Conservation (phyloP, 2,113 vertebrate species). For the Gymnarchus niloticus region DNA sequence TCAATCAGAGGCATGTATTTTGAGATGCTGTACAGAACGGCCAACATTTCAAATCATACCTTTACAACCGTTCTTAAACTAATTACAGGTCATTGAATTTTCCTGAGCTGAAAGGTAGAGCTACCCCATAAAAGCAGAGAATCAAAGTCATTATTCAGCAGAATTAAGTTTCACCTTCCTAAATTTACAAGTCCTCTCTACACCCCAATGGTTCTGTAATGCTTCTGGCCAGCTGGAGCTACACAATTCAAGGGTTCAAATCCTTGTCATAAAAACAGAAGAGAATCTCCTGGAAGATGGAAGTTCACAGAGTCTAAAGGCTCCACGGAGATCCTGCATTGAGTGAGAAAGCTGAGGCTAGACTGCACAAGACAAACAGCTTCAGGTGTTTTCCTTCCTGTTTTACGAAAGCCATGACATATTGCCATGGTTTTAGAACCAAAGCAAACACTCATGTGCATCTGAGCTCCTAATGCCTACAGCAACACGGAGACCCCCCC, state of each 20-base stretch:
- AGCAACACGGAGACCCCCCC: background rate
- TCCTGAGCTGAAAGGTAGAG: background rate
- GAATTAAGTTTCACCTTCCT: constrained; percentile 9
- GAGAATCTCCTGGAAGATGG: background rate
- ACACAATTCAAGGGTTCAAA: background rate
- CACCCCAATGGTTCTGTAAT: background rate
- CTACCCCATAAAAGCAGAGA: background rate
- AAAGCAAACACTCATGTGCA: constrained; percentile 7
- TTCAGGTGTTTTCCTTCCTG: background rate
- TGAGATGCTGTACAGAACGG: background rate
- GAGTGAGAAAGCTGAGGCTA: background rate
- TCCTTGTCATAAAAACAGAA: no score
- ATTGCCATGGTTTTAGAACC: constrained; percentile 22
- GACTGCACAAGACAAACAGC: background rate
- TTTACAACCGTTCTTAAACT: background rate
- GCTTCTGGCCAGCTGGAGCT: background rate
- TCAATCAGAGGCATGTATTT: background rate
- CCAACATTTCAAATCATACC: background rate
- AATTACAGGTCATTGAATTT: background rate
- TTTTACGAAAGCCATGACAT: background rate
- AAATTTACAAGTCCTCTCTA: background rate
- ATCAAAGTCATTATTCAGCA: constrained; percentile 14
- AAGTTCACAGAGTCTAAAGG: background rate
- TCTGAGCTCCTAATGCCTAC: background rate
- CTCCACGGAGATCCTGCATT: background rate